These are phyloP conservation scores for Calyptomena viridis DNA, from an alignment of 2,113 vertebrate species.

Conservation along the genomic window DNA sequence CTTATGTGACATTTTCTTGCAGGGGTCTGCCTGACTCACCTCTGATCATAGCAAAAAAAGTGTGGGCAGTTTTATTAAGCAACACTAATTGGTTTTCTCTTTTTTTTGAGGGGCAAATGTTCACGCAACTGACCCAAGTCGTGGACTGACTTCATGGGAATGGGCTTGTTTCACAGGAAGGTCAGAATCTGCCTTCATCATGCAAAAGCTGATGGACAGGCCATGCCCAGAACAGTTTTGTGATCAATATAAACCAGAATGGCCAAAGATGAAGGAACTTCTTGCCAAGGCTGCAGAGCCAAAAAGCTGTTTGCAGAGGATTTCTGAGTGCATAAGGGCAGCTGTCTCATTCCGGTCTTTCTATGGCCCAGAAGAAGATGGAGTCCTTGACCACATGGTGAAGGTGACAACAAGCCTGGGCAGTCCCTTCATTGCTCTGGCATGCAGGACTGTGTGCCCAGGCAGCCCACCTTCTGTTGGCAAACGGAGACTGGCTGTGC, in stretches of 20 bases:
- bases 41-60: neutral
- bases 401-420: slow-evolving; percentile 85
- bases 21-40: neutral
- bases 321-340: slow-evolving; percentile 77
- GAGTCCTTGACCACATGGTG: slow-evolving; percentile 92
- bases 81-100: neutral
- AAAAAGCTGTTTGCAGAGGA: slow-evolving; percentile 84
- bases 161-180: slow-evolving; percentile 95
- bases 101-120: slow-evolving; percentile 84
- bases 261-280: slow-evolving; percentile 80
- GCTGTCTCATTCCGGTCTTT: slow-evolving; percentile 75
- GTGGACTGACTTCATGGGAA: slow-evolving; percentile 85
- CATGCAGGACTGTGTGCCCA: slow-evolving; percentile 88
- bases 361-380: slow-evolving; percentile 81
- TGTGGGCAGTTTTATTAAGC: neutral
- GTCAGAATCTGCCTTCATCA: slow-evolving; percentile 82
- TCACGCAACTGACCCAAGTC: slow-evolving; percentile 80
- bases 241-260: slow-evolving; percentile 83
- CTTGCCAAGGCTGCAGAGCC: slow-evolving; percentile 79
- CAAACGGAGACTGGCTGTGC: slow-evolving; percentile 83
- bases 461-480: slow-evolving; percentile 86
- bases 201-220: slow-evolving; percentile 83
- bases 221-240: slow-evolving; percentile 84
- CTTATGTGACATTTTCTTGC: neutral
- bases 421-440: slow-evolving; percentile 84